Evolutionary conservation across 2,113 vertebrate genomes (phyloP), one percentile per base, ranked within the genome.

Genomic region (Hippocampus zosterae): DNA sequence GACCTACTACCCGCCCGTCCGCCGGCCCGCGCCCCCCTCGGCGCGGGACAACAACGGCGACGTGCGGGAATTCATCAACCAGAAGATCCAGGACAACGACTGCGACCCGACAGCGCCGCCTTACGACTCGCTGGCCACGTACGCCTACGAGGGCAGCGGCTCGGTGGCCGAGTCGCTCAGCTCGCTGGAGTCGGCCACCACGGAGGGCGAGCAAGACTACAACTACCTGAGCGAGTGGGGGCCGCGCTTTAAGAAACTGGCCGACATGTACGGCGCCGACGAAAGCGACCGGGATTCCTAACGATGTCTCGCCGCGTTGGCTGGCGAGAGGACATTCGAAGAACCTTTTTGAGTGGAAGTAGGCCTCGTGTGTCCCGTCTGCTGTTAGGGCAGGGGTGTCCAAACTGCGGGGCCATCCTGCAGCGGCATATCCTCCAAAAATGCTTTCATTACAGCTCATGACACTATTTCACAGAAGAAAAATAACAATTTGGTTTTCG

Each of bases 151-250:
- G 88, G 96, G 96, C 68, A 92, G 91, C 3, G 96, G 96, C 63
- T 98, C 96, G 0, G 92, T 94, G 44, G 96, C 96, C 0, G 92
- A 94, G 52, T 98, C 96, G 13, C 95, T 98, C 74, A 98, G 96
- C 91, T 98, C 96, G 1, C 91, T 98, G 61, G 96, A 94, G 83
- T 97, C 96, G 0, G 94, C 79, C 82, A 95, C 94, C 76, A 94
- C 93, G 0, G 96, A 96, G 0, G 94, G 93, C n/a, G 93, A 98
- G 72, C 95, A 98, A 79, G 95, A 98, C 93, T 98, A 98, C 2
- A 95, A 97, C 85, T 97, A 97, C 88, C 93, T 98, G 74, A 95
- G 95, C 80, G 96, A 98, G 85, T 96, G 96, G 94, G 96, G 96
- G 0, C 96, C 96, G 0, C 91, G 96, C 0, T 98, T 98, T 88